Evolutionary conservation across 1,140 invertebrate species (phyloP).

Genomic region (Callitettix versicolor): DNA sequence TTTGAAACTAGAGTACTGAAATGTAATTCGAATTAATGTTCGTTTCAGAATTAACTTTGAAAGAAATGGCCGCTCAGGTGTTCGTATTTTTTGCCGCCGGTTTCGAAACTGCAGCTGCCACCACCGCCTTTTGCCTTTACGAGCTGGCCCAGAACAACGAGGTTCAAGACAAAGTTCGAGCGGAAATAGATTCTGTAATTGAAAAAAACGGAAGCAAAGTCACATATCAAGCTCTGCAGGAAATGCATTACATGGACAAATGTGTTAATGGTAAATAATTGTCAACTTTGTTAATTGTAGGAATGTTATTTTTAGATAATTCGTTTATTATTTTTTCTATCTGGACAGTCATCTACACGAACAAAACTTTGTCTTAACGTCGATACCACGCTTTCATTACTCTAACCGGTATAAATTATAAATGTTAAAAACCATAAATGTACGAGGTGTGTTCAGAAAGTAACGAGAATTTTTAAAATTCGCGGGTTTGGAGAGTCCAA

Average conservation of each 20-base stretch:
- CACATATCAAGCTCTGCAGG: slow-evolving; percentile 41
- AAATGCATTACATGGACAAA: slow-evolving; percentile 44
- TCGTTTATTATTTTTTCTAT: too few species aligned
- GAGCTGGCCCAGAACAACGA: slow-evolving; percentile 46
- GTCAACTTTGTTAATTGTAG: neutral
- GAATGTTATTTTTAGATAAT: too few species aligned
- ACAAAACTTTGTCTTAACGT: too few species aligned
- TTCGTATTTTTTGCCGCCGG: too few species aligned
- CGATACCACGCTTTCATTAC: too few species aligned
- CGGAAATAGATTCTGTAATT: slow-evolving; percentile 42
- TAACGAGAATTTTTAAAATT: too few species aligned
- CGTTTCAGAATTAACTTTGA: slow-evolving; percentile 9
- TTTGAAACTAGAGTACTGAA: neutral
- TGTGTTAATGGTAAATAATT: slow-evolving; percentile 32
- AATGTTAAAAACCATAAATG: too few species aligned
- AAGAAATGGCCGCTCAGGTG: slow-evolving; percentile 39
- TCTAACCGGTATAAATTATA: too few species aligned
- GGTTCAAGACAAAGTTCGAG: slow-evolving; percentile 41
- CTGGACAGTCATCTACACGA: too few species aligned
- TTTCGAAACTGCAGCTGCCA: slow-evolving; percentile 53
- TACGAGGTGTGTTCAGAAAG: too few species aligned
- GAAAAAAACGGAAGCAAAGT: slow-evolving; percentile 34
- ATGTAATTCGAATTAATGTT: neutral
- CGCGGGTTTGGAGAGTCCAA: too few species aligned
- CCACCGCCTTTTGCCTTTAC: slow-evolving; percentile 45